Percentiles rank a stretch among this genome's conserved stretches.
phyloP scores from a whole-genome alignment of 2,113 vertebrate species.

The Zosterops borbonicus region DNA sequence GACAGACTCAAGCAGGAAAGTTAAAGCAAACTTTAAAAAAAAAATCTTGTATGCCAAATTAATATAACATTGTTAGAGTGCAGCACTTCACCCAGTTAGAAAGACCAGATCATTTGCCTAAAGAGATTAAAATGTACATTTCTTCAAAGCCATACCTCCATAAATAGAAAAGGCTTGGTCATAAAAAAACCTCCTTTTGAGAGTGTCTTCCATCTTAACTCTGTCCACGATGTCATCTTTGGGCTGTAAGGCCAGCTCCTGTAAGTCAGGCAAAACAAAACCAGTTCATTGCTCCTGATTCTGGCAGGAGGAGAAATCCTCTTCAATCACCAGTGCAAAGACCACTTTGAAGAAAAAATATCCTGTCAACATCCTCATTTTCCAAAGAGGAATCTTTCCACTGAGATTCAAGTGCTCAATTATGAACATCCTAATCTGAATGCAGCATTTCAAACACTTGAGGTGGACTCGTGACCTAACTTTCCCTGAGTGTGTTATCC shows the following conservation, averaged over 20 bases:
- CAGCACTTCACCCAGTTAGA: neutral
- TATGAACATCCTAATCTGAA: neutral
- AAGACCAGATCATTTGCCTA: neutral
- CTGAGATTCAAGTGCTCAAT: neutral
- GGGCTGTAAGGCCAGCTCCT: slow-evolving; percentile 94
- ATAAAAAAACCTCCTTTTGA: slow-evolving; percentile 97
- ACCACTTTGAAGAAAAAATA: neutral
- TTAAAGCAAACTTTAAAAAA: neutral
- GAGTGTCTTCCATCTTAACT: slow-evolving; percentile 95
- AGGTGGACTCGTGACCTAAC: neutral
- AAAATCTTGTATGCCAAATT: neutral
- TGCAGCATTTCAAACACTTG: neutral
- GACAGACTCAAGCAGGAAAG: neutral
- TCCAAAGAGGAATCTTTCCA: neutral
- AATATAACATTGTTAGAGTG: neutral
- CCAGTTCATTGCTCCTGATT: neutral
- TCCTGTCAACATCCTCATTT: neutral
- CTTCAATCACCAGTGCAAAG: neutral
- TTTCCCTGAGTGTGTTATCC: neutral
- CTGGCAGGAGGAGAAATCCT: neutral
- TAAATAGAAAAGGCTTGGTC: slow-evolving; percentile 99
- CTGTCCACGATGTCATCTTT: slow-evolving; percentile 96
- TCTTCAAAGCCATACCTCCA: slow-evolving; percentile 81
- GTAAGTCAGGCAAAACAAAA: neutral
- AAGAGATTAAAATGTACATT: neutral